A percentile compares a stretch with the other conserved stretches of the same genome.
These are phyloP conservation scores for Hydrocynus forskahlii DNA, from an alignment of 2,797 vertebrate genomes.

Conservation along the genomic window DNA sequence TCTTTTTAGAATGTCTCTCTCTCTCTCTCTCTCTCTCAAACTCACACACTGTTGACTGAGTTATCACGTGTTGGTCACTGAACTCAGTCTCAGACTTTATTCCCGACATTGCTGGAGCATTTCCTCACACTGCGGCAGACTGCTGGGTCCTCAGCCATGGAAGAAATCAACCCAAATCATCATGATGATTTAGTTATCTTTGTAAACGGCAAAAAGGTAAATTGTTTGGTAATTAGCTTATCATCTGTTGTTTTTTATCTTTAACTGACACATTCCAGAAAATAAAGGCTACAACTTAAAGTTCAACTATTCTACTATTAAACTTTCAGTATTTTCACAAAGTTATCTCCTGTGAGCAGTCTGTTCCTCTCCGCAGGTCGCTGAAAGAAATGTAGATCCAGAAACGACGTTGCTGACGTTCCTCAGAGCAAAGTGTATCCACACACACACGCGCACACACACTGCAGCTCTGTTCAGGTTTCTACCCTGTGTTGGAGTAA, in stretches of 20 bases:
- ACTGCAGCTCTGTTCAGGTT: neutral
- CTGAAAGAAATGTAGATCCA: constrained; percentile 88
- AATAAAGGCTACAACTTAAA: neutral
- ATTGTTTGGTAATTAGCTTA: neutral
- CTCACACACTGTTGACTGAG: too few species aligned
- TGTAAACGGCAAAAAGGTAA: constrained; percentile 66
- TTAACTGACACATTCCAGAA: neutral
- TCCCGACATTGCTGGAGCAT: neutral
- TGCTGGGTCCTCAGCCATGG: constrained; percentile 25
- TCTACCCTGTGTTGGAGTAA: neutral
- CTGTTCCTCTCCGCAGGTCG: constrained; percentile 74
- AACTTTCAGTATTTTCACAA: neutral
- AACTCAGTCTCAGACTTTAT: too few species aligned
- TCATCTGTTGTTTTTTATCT: too few species aligned
- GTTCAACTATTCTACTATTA: neutral
- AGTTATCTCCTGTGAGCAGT: neutral
- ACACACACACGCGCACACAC: neutral
- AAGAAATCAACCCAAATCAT: constrained; percentile 23
- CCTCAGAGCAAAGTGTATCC: constrained; percentile 88
- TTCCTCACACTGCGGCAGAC: neutral
- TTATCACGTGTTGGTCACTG: too few species aligned
- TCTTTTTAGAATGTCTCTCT: too few species aligned
- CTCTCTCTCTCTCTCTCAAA: too few species aligned
- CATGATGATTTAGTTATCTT: constrained; percentile 60
- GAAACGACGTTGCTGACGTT: constrained; percentile 88